Evolutionary conservation across 2,797 vertebrate species (phyloP), one percentile per base, ranked within the genome.

Genomic region (Poeciliopsis turneri): DNA sequence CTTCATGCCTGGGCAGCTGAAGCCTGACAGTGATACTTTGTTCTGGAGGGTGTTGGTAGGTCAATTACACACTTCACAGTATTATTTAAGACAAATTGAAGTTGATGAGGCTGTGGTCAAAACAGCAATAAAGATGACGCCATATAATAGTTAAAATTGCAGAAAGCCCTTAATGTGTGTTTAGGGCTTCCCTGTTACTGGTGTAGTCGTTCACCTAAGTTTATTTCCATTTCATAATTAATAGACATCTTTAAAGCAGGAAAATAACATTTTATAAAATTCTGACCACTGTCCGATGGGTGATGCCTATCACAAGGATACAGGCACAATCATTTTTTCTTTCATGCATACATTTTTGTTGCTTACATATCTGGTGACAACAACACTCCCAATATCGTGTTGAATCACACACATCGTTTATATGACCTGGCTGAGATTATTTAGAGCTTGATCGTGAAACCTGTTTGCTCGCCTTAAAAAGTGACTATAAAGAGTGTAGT

Each of bases 11-110:
- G 25, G 9, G 47, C 18, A 18, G 59, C 7, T 5, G 39, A 77
- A 57, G 33, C 64, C 51, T 78, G 43, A 72, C 70, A 39, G 7
- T 39, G 28, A 46, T 15, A 2, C 11, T 39, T 73, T 73, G 3
- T 39, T 41, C 9, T 72, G 7, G 20, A 36, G 64, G 16, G 16
- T 18, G 16, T 9, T 25, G 20, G 11, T 39, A 2, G 61, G 47
- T 53, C 36, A 53, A 5, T 68, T 70, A n/a, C 77, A 61, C 55
- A 72, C 45, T 77, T 70, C 59, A 3, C 18, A 46, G 39, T 75
- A 55, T 70, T 28, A 81, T 64, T 77, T 76, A 79, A 70, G n/a
- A 76, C 47, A 78, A 51, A 46, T n/a, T 49, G 39, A 55, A 53
- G 70, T 68, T 78, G 71, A 74, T 51, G 70, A 74, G 41, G 64